Percentiles rank a stretch among this genome's conserved stretches.
Evolutionary conservation across 2,113 vertebrate genomes (phyloP).

Genomic region (Porphyrio hochstetteri): DNA sequence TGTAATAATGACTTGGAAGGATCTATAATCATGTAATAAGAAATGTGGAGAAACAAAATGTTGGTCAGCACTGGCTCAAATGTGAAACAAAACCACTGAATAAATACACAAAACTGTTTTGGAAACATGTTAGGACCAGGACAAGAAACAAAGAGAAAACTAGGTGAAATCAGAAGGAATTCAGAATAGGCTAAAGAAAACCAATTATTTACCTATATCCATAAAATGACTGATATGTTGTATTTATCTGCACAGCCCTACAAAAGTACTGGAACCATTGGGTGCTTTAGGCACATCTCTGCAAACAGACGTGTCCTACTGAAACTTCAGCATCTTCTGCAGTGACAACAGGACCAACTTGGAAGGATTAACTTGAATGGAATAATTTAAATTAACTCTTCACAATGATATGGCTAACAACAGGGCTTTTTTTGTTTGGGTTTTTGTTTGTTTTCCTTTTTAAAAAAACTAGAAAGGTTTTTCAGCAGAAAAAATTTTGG

Average conservation of each 20-base stretch:
- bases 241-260: background rate
- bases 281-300: background rate
- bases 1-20: background rate
- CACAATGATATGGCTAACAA: background rate
- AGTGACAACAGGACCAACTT: background rate
- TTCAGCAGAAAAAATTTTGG: background rate
- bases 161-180: background rate
- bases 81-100: background rate
- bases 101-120: background rate
- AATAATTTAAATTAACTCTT: background rate
- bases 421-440: background rate
- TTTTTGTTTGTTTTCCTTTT: background rate
- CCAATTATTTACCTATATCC: background rate
- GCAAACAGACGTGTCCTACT: background rate
- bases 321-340: background rate
- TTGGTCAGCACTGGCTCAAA: background rate
- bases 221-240: background rate
- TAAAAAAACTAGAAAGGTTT: background rate
- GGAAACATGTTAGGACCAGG: background rate
- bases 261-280: background rate
- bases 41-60: background rate
- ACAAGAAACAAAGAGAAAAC: background rate
- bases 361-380: background rate
- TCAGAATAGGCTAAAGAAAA: background rate
- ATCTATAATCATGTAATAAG: background rate